phyloP scores from a whole-genome alignment of 2,113 vertebrate genomes.

The Gobiocypris rarus region DNA sequence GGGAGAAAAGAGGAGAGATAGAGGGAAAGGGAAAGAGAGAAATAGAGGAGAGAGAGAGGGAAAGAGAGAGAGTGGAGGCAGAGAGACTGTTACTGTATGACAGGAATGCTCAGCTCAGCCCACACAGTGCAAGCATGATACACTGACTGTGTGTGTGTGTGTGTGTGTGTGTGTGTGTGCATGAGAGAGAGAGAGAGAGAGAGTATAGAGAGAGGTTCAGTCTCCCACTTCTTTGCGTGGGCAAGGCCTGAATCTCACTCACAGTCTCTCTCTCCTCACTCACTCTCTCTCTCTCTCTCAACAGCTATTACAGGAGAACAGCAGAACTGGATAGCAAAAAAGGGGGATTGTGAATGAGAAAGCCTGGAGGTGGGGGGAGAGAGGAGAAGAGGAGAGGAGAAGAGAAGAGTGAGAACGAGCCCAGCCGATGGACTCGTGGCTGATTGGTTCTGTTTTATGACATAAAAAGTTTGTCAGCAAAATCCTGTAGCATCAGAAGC shows the following conservation, averaged over 20 bases:
- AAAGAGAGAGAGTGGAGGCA: conserved; percentile 55
- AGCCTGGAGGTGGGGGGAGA: conserved; percentile 19
- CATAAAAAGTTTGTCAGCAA: conserved; percentile 43
- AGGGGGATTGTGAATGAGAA: conserved; percentile 55
- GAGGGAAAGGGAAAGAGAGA: conserved; percentile 25
- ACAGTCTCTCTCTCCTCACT: conserved; percentile 32
- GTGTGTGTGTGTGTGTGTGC: conserved; percentile 49
- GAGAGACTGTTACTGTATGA: conserved; percentile 62
- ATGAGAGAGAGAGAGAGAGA: conserved; percentile 49
- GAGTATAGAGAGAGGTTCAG: conserved; percentile 54
- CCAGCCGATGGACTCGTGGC: conserved; percentile 29
- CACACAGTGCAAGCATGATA: conserved; percentile 66
- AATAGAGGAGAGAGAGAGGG: conserved; percentile 39
- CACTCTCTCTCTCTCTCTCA: conserved; percentile 19
- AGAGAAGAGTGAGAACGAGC: background rate
- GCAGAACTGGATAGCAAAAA: conserved; percentile 45
- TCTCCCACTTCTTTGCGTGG: conserved; percentile 64
- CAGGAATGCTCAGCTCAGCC: conserved; percentile 64
- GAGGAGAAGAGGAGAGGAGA: background rate
- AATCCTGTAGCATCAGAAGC: conserved; percentile 50
- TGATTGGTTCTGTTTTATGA: conserved; percentile 45
- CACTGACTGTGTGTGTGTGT: conserved; percentile 58
- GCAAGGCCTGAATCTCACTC: conserved; percentile 58
- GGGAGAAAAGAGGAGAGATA: background rate
- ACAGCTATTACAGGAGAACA: conserved; percentile 51